Evolutionary conservation across 2,113 vertebrate species (phyloP).

Genomic region (Phrynosoma blainvillii): DNA sequence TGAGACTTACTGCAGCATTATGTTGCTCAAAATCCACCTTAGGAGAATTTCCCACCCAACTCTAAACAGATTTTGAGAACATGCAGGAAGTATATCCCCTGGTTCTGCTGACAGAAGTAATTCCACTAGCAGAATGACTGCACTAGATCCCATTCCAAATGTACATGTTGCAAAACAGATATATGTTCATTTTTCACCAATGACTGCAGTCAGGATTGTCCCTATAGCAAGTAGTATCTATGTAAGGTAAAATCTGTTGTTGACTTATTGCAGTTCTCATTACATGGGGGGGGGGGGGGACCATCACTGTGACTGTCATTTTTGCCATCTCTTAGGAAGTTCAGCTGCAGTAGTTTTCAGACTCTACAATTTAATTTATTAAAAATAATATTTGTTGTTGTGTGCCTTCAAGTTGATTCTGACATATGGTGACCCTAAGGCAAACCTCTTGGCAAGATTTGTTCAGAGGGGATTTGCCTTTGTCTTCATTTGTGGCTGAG

Average conservation of each 20-base stretch:
- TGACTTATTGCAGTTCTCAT: background rate
- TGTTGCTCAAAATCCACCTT: background rate
- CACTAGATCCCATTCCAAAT: background rate
- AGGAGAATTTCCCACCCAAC: background rate
- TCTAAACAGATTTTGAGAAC: too few species aligned
- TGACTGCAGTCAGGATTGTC: background rate
- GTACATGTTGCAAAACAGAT: background rate
- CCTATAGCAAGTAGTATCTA: background rate
- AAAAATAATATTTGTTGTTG: background rate
- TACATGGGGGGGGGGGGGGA: background rate
- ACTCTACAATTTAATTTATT: background rate
- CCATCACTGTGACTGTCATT: background rate
- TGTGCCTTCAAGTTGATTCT: too few species aligned
- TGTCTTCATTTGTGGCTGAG: background rate
- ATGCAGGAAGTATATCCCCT: too few species aligned
- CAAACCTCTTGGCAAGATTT: too few species aligned
- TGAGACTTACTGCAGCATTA: background rate
- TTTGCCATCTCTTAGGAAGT: background rate
- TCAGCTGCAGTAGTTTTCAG: background rate
- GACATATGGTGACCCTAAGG: too few species aligned
- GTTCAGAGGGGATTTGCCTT: background rate
- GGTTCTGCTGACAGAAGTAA: background rate
- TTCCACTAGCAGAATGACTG: background rate
- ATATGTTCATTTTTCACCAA: background rate
- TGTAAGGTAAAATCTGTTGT: background rate